Evolutionary conservation across 2,888 invertebrate species (phyloP), one percentile per base, ranked within the genome.

Genomic region (Erannis defoliaria): DNA sequence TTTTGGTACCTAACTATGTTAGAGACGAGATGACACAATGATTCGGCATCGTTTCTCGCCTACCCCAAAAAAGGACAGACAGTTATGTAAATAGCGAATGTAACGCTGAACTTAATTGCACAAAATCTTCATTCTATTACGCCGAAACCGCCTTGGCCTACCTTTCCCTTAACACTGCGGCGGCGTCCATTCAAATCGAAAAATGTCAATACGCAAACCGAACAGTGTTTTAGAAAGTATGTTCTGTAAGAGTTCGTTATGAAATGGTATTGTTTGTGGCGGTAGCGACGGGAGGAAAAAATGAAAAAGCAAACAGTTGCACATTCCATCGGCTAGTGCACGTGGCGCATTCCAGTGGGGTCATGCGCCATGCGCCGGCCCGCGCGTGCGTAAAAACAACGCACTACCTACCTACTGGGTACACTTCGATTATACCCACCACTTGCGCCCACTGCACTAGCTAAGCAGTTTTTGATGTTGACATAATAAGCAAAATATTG

Each of bases 281-380:
- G 82, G 80, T 77, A 75, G 76, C 78, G 80, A 51, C 54, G 56
- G 56, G 80, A 53, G 60, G 42, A 60, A 78, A 87, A 89, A 89
- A 88, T 82, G 69, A 86, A 89, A 89, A 88, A 88, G 89, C 87
- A 92, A 92, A 92, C 90, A 91, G 90, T 92, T 89, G 91, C 90
- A 88, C 92, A 93, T 90, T 90, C 92, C 92, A 84, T 80, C 71
- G 85, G 85, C 88, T 86, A 89, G 88, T 86, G 88, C 91, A 90
- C 92, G 92, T 92, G 92, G 91, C 82, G 84, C 91, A 92, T 92
- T 90, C 92, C 92, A 78, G 75, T 75, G 90, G 89, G 92, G 92
- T 92, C 93, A 92, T 90, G 90, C 87, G 86, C 90, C 90, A 89
- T 46, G 46, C 46, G 84, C 82, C 90, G 88, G 84, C 82, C 85